Evolutionary conservation across 2,113 vertebrate species (phyloP).

Genomic region (Pampusana beccarii): DNA sequence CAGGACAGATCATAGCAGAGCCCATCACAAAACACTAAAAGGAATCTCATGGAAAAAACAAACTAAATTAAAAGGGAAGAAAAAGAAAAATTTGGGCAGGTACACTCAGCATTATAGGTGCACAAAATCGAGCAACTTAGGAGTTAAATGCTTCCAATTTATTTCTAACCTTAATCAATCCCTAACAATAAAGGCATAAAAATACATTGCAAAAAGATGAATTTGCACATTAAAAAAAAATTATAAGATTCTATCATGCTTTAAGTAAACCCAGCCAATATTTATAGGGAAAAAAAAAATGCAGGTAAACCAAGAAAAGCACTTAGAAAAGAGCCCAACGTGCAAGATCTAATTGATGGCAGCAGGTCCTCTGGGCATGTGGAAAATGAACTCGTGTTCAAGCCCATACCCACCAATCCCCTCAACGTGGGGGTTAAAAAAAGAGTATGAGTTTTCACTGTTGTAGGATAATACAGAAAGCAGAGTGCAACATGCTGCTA

Average conservation of each 20-base stretch:
- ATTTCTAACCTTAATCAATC: not conserved
- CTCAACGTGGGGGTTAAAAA: rapidly evolving
- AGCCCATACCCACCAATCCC: not conserved
- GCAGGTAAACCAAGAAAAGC: not conserved
- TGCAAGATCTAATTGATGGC: too few species aligned
- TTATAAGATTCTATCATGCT: not conserved
- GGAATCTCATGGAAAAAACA: not conserved
- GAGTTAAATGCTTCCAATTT: not conserved
- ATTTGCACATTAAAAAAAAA: not conserved
- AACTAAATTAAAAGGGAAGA: too few species aligned
- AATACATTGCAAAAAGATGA: not conserved
- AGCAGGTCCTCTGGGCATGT: not conserved
- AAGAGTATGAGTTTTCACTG: not conserved
- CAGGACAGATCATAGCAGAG: not conserved
- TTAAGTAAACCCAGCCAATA: not conserved
- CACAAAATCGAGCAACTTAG: not conserved
- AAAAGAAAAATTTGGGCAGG: not conserved
- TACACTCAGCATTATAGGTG: not conserved
- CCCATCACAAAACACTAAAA: not conserved
- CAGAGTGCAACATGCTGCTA: too few species aligned
- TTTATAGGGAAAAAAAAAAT: not conserved
- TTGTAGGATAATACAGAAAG: too few species aligned
- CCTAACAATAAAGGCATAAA: not conserved
- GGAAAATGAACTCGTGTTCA: rapidly evolving
- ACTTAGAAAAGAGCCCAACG: not conserved